Evolutionary conservation across 2,113 vertebrate species (phyloP), one percentile per base, ranked within the genome.

Genomic region (Pachypanchax playfairii): DNA sequence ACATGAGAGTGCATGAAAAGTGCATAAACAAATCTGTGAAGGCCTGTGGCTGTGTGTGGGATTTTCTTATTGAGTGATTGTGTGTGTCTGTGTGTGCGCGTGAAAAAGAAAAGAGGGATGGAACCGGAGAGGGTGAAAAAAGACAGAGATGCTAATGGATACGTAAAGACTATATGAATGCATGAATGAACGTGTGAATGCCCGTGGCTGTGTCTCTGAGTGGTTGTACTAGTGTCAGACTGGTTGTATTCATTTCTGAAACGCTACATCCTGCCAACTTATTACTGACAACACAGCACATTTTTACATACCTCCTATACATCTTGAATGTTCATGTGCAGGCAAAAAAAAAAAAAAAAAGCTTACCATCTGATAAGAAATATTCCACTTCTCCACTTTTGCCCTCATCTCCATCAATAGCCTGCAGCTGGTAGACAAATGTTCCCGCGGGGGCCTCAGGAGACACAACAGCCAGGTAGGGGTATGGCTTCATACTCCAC

Each of bases 281-380:
- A 20, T 14, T 58, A 65, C 47, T 65, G 73, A 63, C 20, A 62
- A 31, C 29, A 51, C 64, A 76, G 38, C 24, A 48, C 57, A 38
- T 76, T 86, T n/a, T 71, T 69, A 62, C 15, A 54, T 66, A 2
- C 0, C 3, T 26, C 26, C 8, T 3, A 2, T 52, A 15, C 29
- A 22, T 21, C 3, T 22, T 35, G 22, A 39, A 43, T 24, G 36
- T 53, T 21, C 44, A 13, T 53, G 21, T 44, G 25, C 46, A 50
- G 49, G 59, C 29, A 58, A 46, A 15, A 22, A 33, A 26, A 39
- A 20, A 50, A 10, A 14, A 25, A 17, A 64, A 18, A 72, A 43
- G n/a, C 82, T 91, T 90, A 95, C 95, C 95, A 79, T 95, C 93
- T 26, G 92, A 88, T 61, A 96, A 85, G 75, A 94, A 94, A 86